Evolutionary conservation across 2,113 vertebrate genomes (phyloP), one percentile per base, ranked within the genome.

Genomic region (Scomber colias): DNA sequence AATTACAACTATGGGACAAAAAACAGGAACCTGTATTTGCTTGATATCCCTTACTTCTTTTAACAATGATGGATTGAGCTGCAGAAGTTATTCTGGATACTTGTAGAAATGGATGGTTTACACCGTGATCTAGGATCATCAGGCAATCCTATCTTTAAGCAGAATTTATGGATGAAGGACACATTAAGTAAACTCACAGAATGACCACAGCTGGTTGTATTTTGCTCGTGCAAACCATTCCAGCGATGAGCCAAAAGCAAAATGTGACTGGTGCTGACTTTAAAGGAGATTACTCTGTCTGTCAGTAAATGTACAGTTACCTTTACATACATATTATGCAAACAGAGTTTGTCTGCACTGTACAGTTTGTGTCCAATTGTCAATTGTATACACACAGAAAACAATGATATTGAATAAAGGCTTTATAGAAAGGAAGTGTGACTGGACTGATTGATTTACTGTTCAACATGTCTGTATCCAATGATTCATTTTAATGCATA

Each of bases 271-370:
- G 65, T 70, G 87, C 84, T 61, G 50, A 83, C 31, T 55, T 77
- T 72, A 71, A 86, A 89, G 79, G 79, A 81, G 75, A 81, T 75
- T 66, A 59, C 60, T 89, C 75, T 84, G 88, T 90, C 89, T 94
- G 91, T 95, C 93, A 91, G 94, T 95, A 70, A 75, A 93, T 96
- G 92, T 96, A 93, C 92, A 95, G 93, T 91, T 93, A 91, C 89
- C 91, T 94, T 95, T 94, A 96, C 95, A 94, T 95, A 92, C 94
- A 94, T 90, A 92, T 91, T 95, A 96, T 96, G 95, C 96, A 95
- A 95, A 95, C 95, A 90, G 55, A 94, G 92, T 96, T 94, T 95
- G 95, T 97, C 96, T 95, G 94, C 95, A 95, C 94, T 96, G 96
- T 97, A 95, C 89, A 95, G 93, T 96, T 97, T 96, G 92, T 97